Percentiles rank a stretch among this genome's conserved stretches.
Evolutionary conservation across 2,113 vertebrate genomes (phyloP).

Genomic region (Microcebus murinus): DNA sequence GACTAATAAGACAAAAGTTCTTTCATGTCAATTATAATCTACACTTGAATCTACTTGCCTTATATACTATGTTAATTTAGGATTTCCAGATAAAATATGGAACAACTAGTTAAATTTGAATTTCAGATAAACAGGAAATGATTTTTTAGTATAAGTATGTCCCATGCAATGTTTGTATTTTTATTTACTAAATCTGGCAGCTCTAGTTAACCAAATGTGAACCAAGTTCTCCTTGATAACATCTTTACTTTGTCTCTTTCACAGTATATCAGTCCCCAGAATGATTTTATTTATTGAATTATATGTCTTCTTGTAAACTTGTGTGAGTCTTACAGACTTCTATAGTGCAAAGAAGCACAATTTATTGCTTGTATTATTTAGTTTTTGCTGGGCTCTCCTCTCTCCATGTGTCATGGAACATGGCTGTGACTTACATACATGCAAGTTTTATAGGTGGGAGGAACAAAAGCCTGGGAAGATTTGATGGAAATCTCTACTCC

Average conservation of each 20-base stretch:
- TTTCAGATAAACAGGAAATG: constrained; percentile 20
- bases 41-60: not conserved
- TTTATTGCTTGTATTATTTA: not conserved
- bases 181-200: not conserved
- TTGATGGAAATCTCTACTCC: not conserved
- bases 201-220: not conserved
- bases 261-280: not conserved
- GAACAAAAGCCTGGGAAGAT: not conserved
- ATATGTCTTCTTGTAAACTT: not conserved
- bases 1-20: not conserved
- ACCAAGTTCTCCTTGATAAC: not conserved
- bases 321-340: not conserved
- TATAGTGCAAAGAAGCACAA: not conserved
- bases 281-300: constrained; percentile 7
- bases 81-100: constrained; percentile 39
- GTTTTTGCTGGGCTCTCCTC: not conserved
- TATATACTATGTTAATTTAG: not conserved
- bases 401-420: not conserved
- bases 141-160: not conserved
- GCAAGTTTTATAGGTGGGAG: not conserved
- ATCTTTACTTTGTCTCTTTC: not conserved
- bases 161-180: not conserved
- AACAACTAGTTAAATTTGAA: constrained; percentile 2
- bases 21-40: not conserved
- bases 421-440: not conserved